phyloP scores from a whole-genome alignment of 2,113 vertebrate species.

The Atlantisia rogersi region DNA sequence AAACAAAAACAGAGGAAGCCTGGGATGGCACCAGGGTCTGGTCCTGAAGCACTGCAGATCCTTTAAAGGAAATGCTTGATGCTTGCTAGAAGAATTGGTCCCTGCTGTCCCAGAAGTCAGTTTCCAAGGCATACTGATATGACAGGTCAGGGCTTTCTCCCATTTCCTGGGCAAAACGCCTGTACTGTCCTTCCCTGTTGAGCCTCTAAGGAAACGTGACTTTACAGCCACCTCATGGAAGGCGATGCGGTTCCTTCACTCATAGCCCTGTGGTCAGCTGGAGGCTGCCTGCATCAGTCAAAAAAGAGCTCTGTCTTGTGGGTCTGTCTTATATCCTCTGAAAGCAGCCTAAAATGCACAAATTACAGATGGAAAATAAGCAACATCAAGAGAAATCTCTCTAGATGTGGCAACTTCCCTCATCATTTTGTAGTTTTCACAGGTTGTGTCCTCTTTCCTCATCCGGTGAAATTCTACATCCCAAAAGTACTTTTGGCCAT shows the following conservation, averaged over 20 bases:
- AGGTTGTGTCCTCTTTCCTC: neutral
- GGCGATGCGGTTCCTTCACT: rapidly evolving
- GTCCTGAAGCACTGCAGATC: neutral
- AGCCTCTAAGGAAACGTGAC: neutral
- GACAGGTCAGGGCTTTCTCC: neutral
- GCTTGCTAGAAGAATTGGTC: neutral
- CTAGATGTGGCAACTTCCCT: neutral
- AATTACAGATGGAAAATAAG: neutral
- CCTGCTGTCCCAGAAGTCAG: neutral
- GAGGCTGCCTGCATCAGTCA: neutral
- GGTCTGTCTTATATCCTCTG: neutral
- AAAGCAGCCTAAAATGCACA: neutral
- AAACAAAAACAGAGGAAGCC: rapidly evolving
- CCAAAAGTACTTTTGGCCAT: neutral
- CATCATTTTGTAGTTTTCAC: neutral
- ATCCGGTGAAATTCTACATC: neutral
- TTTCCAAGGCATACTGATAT: neutral
- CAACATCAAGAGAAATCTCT: neutral
- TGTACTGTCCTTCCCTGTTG: neutral
- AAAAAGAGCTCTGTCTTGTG: neutral
- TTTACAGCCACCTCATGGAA: neutral
- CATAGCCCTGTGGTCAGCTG: neutral
- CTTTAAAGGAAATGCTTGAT: neutral
- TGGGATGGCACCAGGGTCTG: too few relatives aligned
- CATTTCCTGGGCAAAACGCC: neutral